These are phyloP conservation scores for Scolopax mira DNA, from an alignment of 2,113 vertebrate genomes.

Conservation along the genomic window DNA sequence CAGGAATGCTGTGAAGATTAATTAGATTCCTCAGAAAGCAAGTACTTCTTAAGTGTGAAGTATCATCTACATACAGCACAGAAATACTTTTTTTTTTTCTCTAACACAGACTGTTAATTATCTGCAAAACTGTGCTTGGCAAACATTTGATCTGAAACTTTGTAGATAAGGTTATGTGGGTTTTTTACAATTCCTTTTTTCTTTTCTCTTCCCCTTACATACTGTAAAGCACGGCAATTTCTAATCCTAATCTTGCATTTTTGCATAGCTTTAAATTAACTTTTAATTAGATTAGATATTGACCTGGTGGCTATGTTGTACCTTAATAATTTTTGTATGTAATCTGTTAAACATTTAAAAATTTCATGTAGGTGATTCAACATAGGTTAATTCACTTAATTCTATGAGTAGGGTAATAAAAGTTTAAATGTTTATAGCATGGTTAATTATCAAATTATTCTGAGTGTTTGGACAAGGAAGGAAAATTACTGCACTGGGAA, in stretches of 20 bases:
- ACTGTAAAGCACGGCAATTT: neutral
- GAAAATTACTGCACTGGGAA: neutral
- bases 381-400: neutral
- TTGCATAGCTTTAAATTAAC: neutral
- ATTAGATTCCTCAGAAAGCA: neutral
- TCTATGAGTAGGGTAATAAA: neutral
- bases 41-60: neutral
- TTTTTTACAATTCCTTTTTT: neutral
- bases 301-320: neutral
- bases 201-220: neutral
- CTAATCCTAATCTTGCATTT: neutral
- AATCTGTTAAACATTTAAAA: constrained; percentile 1
- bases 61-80: neutral
- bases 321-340: neutral
- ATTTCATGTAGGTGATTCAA: neutral
- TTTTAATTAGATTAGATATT: constrained; percentile 39
- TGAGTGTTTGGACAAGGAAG: neutral
- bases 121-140: neutral
- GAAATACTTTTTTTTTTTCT: neutral
- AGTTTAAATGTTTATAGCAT: neutral
- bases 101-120: constrained; percentile 6
- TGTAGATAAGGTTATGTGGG: neutral
- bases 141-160: constrained; percentile 27
- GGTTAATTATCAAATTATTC: neutral
- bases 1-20: neutral